These are phyloP conservation scores for Urocolius indicus DNA, from an alignment of 2,113 vertebrate species.

Conservation along the genomic window DNA sequence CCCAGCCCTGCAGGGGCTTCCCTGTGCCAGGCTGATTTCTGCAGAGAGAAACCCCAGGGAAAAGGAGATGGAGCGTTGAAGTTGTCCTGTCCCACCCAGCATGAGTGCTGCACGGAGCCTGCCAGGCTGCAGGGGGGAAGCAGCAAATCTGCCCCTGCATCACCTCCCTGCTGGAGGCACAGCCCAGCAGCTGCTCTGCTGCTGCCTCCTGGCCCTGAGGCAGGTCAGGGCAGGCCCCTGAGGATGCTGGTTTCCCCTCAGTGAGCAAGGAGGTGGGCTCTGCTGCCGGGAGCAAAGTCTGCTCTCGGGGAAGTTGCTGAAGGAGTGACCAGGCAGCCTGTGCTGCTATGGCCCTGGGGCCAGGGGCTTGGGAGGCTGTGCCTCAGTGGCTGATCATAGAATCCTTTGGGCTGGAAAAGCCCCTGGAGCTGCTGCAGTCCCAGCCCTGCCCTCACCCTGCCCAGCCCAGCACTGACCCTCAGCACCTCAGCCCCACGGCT, in stretches of 20 bases:
- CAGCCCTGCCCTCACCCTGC: too few relatives aligned
- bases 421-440: too few relatives aligned
- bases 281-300: background rate
- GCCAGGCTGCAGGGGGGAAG: background rate
- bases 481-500: too few relatives aligned
- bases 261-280: background rate
- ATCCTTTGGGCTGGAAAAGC: too few relatives aligned
- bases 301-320: background rate
- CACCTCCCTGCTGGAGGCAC: accelerated
- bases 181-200: background rate
- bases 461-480: too few relatives aligned
- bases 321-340: background rate
- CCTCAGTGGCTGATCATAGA: background rate
- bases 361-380: accelerated
- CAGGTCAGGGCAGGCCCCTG: background rate
- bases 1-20: background rate
- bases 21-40: too few relatives aligned
- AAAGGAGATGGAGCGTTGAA: background rate
- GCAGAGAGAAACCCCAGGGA: background rate
- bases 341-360: accelerated
- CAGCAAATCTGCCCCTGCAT: background rate
- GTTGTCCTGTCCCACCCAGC: background rate
- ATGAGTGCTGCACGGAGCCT: too few relatives aligned
- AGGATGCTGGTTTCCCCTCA: background rate
- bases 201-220: background rate